A percentile compares a stretch with the other conserved stretches of the same genome.
These are phyloP conservation scores for Stratiomys singularior DNA, from an alignment of 2,888 invertebrate species.

Conservation along the genomic window DNA sequence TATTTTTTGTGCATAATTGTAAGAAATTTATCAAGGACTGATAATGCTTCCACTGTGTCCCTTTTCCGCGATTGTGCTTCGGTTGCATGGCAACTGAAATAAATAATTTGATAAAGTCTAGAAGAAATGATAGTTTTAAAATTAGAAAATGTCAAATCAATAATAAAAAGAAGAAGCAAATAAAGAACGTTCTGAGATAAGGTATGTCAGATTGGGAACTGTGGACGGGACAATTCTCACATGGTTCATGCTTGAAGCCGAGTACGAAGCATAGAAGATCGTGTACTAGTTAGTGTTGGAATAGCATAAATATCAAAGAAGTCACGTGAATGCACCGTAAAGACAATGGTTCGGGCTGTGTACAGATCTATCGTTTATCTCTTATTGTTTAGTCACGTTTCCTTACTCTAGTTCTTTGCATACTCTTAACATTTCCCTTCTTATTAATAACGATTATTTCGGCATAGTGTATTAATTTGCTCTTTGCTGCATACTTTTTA, in stretches of 20 bases:
- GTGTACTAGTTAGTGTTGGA: neutral
- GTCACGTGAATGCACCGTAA: constrained; percentile 17
- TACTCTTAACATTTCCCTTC: constrained; percentile 48
- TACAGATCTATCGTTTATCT: constrained; percentile 46
- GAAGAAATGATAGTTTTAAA: constrained; percentile 13
- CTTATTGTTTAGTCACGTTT: constrained; percentile 43
- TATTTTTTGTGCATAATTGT: neutral
- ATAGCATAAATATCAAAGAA: constrained; percentile 46
- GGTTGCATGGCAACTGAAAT: too few relatives aligned
- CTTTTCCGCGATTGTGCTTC: too few relatives aligned
- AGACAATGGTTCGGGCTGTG: constrained; percentile 53
- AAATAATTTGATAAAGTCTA: too few relatives aligned
- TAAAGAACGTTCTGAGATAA: constrained; percentile 56
- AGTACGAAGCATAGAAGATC: constrained; percentile 44
- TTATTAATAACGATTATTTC: constrained; percentile 37
- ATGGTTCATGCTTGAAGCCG: constrained; percentile 66
- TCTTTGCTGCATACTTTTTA: constrained; percentile 23
- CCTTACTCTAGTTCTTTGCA: constrained; percentile 53
- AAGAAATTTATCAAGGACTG: neutral
- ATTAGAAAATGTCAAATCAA: neutral
- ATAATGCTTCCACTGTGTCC: too few relatives aligned
- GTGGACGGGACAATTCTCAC: constrained; percentile 81
- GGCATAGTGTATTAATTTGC: constrained; percentile 45
- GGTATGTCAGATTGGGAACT: constrained; percentile 78
- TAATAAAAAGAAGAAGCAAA: neutral